These are phyloP conservation scores for Brachionus koreanus DNA, from an alignment of 1,140 invertebrate species.

Conservation along the genomic window DNA sequence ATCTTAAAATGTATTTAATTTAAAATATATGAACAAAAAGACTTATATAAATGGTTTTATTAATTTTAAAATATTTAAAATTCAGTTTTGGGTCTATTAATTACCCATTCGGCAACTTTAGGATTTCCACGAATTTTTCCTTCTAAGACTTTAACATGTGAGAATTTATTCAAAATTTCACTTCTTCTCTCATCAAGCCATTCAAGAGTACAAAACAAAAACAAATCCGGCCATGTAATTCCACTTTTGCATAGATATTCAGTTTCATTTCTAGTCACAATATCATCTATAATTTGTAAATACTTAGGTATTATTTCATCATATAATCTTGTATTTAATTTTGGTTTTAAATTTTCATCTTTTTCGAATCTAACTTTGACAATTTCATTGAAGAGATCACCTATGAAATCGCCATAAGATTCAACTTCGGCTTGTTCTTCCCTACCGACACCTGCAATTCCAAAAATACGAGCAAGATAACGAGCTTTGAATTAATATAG, in stretches of 20 bases:
- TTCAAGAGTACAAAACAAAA: background rate
- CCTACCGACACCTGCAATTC: background rate
- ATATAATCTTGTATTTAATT: background rate
- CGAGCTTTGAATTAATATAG: background rate
- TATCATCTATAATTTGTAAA: background rate
- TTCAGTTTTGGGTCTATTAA: slow-evolving; percentile 5
- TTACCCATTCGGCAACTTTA: background rate
- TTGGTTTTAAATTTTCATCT: background rate
- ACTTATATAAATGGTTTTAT: background rate
- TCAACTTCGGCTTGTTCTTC: slow-evolving; percentile 30
- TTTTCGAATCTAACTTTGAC: slow-evolving; percentile 10
- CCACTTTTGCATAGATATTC: background rate
- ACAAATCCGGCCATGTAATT: slow-evolving; percentile 37
- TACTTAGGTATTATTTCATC: background rate
- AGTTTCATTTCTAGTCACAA: background rate
- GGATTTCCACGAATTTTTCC: background rate
- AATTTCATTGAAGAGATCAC: slow-evolving; percentile 1
- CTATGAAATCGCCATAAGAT: slow-evolving; percentile 4
- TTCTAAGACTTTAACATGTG: background rate
- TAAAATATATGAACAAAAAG: background rate
- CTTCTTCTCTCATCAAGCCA: background rate
- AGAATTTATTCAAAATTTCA: background rate
- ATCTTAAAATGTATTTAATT: background rate
- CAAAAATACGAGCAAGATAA: slow-evolving; percentile 27
- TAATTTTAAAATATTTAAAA: background rate